Evolutionary conservation across 2,888 invertebrate species (phyloP), one percentile per base, ranked within the genome.

Genomic region (Rhingia rostrata): DNA sequence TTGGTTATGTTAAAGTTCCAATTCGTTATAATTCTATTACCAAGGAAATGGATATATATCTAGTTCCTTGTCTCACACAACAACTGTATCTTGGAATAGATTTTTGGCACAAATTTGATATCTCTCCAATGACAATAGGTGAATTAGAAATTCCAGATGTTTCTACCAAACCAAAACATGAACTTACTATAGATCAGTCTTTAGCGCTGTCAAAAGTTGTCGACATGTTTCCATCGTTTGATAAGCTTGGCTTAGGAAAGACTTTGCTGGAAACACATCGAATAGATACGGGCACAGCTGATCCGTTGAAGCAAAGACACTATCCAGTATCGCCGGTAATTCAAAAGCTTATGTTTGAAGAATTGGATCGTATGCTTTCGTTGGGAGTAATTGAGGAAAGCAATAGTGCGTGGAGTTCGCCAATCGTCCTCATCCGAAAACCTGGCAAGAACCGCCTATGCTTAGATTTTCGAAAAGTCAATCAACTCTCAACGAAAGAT

Each of bases 71-170:
- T 22, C 9, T 82, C 35, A n/a, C 41, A 7, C 75, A 75, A 22
- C 6, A 32, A 4, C 9, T 69, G 2, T 86, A 86, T 43, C 35
- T 84, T 4, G 80, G 83, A 0, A 63, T 80, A 2, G 67, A 86
- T 54, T 86, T 86, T 12, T 83, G 79, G 79, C 35, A 37, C 12
- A 43, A 9, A 0, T 86, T 75, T 22, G n/a, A 49, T 4, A 14
- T 83, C 1, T 69, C 79, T 6, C 69, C 70, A 2, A 33, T 75
- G 1, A 2, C 2, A 2, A 39, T 77, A 10, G 7, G 45, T 9
- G 32, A 45, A 12, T 14, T 45, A 45, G 45, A 43, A n/a, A 1
- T n/a, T 0, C 3, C 5, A n/a, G n/a, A n/a, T 6, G 0, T 6
- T 14, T 9, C 1, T 4, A 4, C 12, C 6, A 35, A 54, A 32